These are phyloP conservation scores for Mycteria americana DNA, from an alignment of 2,797 vertebrate species.

Conservation along the genomic window DNA sequence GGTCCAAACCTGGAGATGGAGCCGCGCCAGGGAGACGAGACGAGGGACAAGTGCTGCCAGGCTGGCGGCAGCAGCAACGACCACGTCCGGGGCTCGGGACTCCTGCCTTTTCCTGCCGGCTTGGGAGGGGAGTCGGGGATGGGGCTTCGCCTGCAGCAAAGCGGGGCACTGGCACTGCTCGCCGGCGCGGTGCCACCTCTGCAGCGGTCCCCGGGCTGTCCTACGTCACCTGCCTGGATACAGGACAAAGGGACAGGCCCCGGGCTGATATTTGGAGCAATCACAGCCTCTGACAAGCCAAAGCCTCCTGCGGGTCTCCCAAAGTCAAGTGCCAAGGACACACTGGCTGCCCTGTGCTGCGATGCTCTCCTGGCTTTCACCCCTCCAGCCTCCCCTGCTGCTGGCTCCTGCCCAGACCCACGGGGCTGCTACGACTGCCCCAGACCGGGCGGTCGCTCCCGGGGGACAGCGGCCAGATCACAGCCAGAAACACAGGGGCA, in stretches of 20 bases:
- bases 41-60: neutral
- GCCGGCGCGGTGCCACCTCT: neutral
- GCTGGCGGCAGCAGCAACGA: neutral
- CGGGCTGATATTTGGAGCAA: neutral
- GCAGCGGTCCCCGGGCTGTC: neutral
- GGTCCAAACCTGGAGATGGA: neutral
- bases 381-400: neutral
- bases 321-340: neutral
- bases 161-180: neutral
- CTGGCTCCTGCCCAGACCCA: neutral
- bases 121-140: neutral
- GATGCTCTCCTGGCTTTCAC: neutral
- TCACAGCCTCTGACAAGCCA: neutral
- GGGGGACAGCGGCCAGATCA: too few species aligned
- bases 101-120: neutral
- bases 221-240: neutral
- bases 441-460: neutral
- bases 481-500: neutral
- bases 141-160: neutral
- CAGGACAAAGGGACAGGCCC: too few species aligned
- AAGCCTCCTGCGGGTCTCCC: neutral
- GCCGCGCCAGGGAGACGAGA: neutral
- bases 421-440: neutral
- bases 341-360: neutral
- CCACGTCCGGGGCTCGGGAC: accelerated